Evolutionary conservation across 35 echinoderm and acorn worm genomes (phyloP).

Genomic region (Acanthaster planci): DNA sequence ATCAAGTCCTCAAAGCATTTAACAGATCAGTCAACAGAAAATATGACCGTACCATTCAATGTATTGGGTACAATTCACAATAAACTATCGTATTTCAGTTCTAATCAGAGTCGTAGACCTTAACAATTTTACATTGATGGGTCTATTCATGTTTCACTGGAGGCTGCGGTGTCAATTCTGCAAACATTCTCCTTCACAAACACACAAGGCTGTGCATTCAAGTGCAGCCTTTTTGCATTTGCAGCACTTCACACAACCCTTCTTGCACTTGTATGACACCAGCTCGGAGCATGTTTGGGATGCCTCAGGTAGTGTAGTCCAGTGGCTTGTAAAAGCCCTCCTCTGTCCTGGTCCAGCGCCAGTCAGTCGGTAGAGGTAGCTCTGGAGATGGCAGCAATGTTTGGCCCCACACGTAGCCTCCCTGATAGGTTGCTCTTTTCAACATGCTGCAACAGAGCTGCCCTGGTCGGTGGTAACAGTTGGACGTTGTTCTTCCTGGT

Average conservation of each 20-base stretch:
- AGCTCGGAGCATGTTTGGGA: constrained; percentile 68
- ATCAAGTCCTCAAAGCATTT: too few relatives aligned
- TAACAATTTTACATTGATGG: too few relatives aligned
- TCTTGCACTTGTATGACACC: constrained; percentile 55
- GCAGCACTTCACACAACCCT: constrained; percentile 55
- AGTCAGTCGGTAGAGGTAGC: background rate
- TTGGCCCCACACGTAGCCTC: constrained; percentile 47
- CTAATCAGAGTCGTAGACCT: too few relatives aligned
- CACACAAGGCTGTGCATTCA: constrained; percentile 58
- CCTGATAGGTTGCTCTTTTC: constrained; percentile 47
- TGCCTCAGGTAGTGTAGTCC: constrained; percentile 70
- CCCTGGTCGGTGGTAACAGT: constrained; percentile 49
- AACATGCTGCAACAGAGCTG: constrained; percentile 58
- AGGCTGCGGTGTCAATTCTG: too few relatives aligned
- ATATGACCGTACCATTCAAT: too few relatives aligned
- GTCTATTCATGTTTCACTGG: too few relatives aligned
- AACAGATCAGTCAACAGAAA: too few relatives aligned
- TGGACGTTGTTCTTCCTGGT: constrained; percentile 55
- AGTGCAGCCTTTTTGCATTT: constrained; percentile 63
- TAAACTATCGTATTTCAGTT: too few relatives aligned
- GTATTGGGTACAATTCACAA: too few relatives aligned
- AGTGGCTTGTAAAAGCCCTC: background rate
- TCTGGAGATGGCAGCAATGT: background rate
- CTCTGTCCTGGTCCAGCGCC: background rate
- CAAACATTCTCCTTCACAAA: constrained; percentile 64